These are phyloP conservation scores for Pipistrellus nathusii DNA, from an alignment of 2,797 vertebrate species.

Conservation along the genomic window DNA sequence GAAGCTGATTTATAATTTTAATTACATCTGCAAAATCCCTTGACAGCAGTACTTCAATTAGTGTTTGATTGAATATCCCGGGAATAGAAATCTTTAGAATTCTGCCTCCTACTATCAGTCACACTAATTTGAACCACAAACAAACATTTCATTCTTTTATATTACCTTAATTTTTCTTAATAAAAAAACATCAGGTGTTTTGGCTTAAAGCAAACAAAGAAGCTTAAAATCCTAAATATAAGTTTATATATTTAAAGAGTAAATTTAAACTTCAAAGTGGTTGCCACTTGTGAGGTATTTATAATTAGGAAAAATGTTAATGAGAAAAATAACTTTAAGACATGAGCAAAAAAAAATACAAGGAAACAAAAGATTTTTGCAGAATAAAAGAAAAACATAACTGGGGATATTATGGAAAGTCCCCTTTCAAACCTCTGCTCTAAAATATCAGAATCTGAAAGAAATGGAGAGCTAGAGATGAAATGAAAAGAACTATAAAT, in stretches of 20 bases:
- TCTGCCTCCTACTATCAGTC: background rate
- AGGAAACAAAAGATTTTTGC: background rate
- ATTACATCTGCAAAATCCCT: background rate
- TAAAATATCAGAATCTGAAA: background rate
- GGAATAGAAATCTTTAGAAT: conserved; percentile 13
- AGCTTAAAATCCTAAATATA: background rate
- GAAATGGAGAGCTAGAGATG: background rate
- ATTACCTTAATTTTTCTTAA: background rate
- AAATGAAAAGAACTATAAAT: background rate
- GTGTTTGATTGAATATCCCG: background rate
- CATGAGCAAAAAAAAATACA: background rate
- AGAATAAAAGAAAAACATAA: background rate
- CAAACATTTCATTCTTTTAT: background rate
- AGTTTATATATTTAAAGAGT: background rate
- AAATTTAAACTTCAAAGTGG: background rate
- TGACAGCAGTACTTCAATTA: background rate
- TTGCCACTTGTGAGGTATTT: background rate
- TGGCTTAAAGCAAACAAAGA: background rate
- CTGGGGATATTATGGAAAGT: background rate
- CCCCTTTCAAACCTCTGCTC: background rate
- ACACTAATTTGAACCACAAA: background rate
- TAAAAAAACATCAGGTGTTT: background rate
- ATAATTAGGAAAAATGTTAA: background rate
- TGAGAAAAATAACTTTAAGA: background rate
- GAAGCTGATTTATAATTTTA: background rate